These are phyloP conservation scores for Orientallactaga bullata DNA, from an alignment of 2,113 vertebrate genomes.

Conservation along the genomic window DNA sequence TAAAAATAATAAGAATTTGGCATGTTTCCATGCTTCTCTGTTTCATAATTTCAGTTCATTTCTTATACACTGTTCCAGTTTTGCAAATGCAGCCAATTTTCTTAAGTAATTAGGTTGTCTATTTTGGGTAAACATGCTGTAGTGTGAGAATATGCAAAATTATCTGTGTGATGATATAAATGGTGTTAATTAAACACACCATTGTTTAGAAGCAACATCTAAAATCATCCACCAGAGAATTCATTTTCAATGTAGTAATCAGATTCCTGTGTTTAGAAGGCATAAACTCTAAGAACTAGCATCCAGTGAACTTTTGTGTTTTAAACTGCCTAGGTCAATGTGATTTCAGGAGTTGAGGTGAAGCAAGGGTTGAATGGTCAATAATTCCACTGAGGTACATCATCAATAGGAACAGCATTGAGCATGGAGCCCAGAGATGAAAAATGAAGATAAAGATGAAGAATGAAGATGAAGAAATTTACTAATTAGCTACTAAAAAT, in stretches of 20 bases:
- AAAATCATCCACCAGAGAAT: slow-evolving; percentile 49
- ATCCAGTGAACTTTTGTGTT: not conserved
- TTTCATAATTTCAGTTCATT: slow-evolving; percentile 59
- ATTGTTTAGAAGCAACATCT: slow-evolving; percentile 69
- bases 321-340: not conserved
- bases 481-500: not conserved
- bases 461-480: not conserved
- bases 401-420: not conserved
- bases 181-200: slow-evolving; percentile 76
- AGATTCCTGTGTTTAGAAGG: not conserved
- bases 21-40: slow-evolving; percentile 43
- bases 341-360: not conserved
- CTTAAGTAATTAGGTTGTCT: slow-evolving; percentile 75
- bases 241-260: not conserved
- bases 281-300: not conserved
- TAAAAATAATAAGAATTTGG: slow-evolving; percentile 63
- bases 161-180: slow-evolving; percentile 68
- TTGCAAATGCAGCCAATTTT: slow-evolving; percentile 66
- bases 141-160: slow-evolving; percentile 52
- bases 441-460: not conserved
- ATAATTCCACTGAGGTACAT: too few species aligned
- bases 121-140: slow-evolving; percentile 73
- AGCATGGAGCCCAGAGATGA: not conserved
- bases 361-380: accelerated
- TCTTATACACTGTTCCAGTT: slow-evolving; percentile 52